Conservation (phyloP, 1,140 invertebrate genomes). For the Akabosia matsudoensis region DNA sequence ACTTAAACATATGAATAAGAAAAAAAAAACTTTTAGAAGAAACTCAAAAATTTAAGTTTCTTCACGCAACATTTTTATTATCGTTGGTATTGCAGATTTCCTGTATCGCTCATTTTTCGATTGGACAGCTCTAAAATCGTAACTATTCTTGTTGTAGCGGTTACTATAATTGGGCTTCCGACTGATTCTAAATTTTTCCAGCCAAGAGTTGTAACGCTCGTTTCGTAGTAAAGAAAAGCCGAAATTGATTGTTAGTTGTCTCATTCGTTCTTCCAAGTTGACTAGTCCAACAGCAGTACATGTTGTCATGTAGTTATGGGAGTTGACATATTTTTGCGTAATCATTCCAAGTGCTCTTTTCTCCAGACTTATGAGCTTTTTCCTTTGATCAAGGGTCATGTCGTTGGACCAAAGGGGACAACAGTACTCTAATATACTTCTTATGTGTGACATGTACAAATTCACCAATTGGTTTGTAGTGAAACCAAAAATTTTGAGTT, state of each 20-base stretch:
- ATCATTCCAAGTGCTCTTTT: neutral
- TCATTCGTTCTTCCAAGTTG: neutral
- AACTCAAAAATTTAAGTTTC: neutral
- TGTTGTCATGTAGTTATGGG: neutral
- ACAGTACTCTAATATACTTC: conserved; percentile 7
- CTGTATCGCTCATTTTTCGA: neutral
- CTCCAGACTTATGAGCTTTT: neutral
- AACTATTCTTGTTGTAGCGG: neutral
- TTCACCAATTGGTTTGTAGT: neutral
- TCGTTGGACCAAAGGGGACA: neutral
- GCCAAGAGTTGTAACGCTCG: neutral
- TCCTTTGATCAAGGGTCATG: neutral
- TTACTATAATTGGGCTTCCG: neutral
- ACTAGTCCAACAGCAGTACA: neutral
- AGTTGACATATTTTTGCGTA: neutral
- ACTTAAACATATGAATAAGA: neutral
- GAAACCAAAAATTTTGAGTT: neutral
- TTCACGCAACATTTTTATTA: neutral
- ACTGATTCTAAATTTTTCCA: neutral
- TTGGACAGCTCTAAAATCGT: neutral
- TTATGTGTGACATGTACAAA: neutral
- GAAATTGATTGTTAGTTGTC: neutral
- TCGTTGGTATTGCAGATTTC: neutral
- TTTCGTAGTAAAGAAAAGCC: neutral
- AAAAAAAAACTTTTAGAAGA: neutral